Conservation (phyloP, 2,888 invertebrate genomes). For the Dascillus cervinus region DNA sequence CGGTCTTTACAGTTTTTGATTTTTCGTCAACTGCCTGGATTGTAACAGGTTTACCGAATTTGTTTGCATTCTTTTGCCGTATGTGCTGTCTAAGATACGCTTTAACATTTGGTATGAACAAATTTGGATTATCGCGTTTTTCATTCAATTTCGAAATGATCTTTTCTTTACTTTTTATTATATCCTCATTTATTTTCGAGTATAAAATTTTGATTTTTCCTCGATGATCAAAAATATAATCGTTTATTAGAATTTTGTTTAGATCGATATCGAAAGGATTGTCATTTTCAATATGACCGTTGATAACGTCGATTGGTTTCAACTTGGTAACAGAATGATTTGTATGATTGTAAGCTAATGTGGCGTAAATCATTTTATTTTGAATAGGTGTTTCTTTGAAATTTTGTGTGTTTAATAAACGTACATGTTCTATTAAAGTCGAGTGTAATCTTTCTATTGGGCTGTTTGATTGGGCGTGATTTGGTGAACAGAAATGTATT, state of each 20-base stretch:
- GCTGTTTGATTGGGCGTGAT: conserved; percentile 12
- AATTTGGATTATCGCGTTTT: neutral
- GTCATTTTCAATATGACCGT: conserved; percentile 7
- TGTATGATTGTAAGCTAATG: conserved; percentile 10
- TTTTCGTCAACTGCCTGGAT: neutral
- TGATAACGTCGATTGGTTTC: conserved; percentile 7
- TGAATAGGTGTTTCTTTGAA: conserved; percentile 7
- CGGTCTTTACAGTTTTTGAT: neutral
- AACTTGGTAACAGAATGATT: conserved; percentile 11
- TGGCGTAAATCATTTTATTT: conserved; percentile 7
- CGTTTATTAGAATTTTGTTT: conserved; percentile 3
- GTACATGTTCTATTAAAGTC: conserved; percentile 9
- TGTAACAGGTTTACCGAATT: neutral
- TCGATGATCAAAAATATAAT: neutral
- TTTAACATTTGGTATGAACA: neutral
- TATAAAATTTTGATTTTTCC: conserved; percentile 1
- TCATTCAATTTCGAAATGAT: neutral
- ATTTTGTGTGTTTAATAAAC: conserved; percentile 4
- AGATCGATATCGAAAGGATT: conserved; percentile 14
- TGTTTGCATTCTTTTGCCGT: neutral
- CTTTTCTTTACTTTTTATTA: conserved; percentile 1
- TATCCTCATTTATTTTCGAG: conserved; percentile 3
- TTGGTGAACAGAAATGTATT: conserved; percentile 9
- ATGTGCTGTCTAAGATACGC: neutral
- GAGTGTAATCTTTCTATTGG: conserved; percentile 14